A percentile compares a stretch with the other conserved stretches of the same genome.
These are phyloP conservation scores for Tenebrio molitor DNA, from an alignment of 1,140 invertebrate species.

Conservation along the genomic window DNA sequence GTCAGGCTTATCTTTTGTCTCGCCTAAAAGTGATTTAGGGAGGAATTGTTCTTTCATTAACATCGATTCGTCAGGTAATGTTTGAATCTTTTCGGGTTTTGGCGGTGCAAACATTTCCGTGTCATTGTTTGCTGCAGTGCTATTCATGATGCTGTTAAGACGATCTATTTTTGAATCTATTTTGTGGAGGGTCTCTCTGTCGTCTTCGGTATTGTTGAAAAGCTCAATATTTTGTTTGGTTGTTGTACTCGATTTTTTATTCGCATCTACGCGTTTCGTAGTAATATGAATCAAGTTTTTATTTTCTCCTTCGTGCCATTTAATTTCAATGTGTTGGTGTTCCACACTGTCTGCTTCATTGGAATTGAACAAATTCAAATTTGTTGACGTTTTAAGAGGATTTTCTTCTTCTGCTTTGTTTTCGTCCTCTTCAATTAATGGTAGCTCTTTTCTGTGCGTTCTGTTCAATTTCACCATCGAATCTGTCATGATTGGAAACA, in stretches of 20 bases:
- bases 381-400: not conserved
- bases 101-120: slow-evolving; percentile 44
- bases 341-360: slow-evolving; percentile 4
- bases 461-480: slow-evolving; percentile 60
- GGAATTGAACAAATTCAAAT: not conserved
- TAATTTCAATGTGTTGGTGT: slow-evolving; percentile 51
- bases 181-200: slow-evolving; percentile 10
- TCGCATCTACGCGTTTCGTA: slow-evolving; percentile 27
- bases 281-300: slow-evolving; percentile 45
- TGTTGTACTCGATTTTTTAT: not conserved
- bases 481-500: slow-evolving; percentile 59
- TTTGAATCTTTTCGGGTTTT: slow-evolving; percentile 25
- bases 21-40: slow-evolving; percentile 54
- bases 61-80: slow-evolving; percentile 14
- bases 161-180: slow-evolving; percentile 58
- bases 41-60: slow-evolving; percentile 54
- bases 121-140: slow-evolving; percentile 51
- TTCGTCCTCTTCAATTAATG: slow-evolving; percentile 49
- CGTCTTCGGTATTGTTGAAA: slow-evolving; percentile 8
- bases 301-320: slow-evolving; percentile 42
- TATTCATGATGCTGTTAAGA: slow-evolving; percentile 52
- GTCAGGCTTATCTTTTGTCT: slow-evolving; percentile 34
- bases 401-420: slow-evolving; percentile 46
- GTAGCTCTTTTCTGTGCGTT: slow-evolving; percentile 63
- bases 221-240: slow-evolving; percentile 28